These are phyloP conservation scores for Archips xylosteana DNA, from an alignment of 2,888 invertebrate species.

Conservation along the genomic window DNA sequence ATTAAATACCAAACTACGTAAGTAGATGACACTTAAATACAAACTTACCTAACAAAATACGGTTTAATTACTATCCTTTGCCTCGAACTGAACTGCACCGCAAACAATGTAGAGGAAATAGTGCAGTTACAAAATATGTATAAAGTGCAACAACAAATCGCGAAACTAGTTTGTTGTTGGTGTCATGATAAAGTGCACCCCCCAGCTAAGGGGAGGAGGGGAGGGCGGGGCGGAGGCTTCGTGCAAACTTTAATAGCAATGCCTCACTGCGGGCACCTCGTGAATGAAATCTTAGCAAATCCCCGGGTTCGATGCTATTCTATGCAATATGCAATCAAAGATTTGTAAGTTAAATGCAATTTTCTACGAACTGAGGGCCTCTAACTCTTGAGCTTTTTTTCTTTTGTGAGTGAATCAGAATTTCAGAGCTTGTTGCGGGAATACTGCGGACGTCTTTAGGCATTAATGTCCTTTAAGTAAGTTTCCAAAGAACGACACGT, in stretches of 20 bases:
- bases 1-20: no score
- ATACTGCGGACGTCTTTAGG: neutral
- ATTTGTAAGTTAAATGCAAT: conserved; percentile 42
- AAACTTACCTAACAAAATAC: neutral
- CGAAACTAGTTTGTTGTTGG: conserved; percentile 45
- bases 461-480: neutral
- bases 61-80: conserved; percentile 15
- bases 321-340: conserved; percentile 42
- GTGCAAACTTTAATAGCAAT: conserved; percentile 51
- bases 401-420: conserved; percentile 22
- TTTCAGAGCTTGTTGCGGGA: neutral
- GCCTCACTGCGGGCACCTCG: conserved; percentile 42
- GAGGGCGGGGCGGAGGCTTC: conserved; percentile 5
- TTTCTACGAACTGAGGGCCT: conserved; percentile 24
- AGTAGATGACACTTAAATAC: neutral
- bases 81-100: conserved; percentile 23
- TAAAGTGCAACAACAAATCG: conserved; percentile 45
- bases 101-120: conserved; percentile 37
- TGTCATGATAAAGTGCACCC: conserved; percentile 49
- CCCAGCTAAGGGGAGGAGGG: conserved; percentile 21
- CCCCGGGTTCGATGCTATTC: conserved; percentile 32
- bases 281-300: conserved; percentile 47
- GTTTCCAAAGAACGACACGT: no score
- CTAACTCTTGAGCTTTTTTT: conserved; percentile 11
- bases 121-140: conserved; percentile 39